These are phyloP conservation scores for Stichopus horrens DNA, from an alignment of 53 echinoderm and acorn worm species.

Conservation along the genomic window DNA sequence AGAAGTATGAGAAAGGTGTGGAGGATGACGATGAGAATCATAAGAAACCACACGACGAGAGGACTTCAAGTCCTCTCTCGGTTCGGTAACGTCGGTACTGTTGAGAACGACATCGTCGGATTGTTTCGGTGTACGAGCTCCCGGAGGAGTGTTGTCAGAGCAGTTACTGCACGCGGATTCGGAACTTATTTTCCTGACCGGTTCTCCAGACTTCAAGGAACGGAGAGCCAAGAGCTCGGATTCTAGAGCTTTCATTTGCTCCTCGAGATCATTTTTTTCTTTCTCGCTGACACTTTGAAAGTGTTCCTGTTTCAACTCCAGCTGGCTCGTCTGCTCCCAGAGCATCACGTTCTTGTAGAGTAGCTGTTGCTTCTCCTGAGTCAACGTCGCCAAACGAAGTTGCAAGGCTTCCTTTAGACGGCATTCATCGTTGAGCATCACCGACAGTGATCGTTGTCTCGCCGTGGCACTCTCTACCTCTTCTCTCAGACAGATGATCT, in stretches of 20 bases:
- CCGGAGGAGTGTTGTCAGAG: conserved; percentile 8
- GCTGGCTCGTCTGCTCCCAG: conserved; percentile 44
- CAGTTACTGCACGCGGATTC: conserved; percentile 8
- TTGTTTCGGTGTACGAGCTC: not conserved
- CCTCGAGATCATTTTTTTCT: conserved; percentile 20
- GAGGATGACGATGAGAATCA: not conserved
- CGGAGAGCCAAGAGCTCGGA: conserved; percentile 19
- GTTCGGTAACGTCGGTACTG: not conserved
- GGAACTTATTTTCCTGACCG: conserved; percentile 21
- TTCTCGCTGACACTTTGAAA: conserved; percentile 36
- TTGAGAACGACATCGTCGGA: not conserved
- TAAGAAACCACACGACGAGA: not conserved
- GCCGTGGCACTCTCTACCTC: conserved; percentile 34
- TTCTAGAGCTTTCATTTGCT: conserved; percentile 31
- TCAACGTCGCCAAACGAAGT: not conserved
- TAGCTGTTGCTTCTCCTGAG: conserved; percentile 41
- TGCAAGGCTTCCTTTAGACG: conserved; percentile 43
- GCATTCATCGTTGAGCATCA: conserved; percentile 37
- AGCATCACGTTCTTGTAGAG: conserved; percentile 34
- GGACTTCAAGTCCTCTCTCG: not conserved
- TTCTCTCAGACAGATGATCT: conserved; percentile 25
- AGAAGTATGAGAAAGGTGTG: not conserved
- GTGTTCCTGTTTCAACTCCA: conserved; percentile 42
- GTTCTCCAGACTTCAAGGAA: conserved; percentile 33
- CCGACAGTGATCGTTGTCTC: conserved; percentile 14